Base-by-base conservation (phyloP, 2,888 invertebrate genomes). In the Aethes cnicana region DNA sequence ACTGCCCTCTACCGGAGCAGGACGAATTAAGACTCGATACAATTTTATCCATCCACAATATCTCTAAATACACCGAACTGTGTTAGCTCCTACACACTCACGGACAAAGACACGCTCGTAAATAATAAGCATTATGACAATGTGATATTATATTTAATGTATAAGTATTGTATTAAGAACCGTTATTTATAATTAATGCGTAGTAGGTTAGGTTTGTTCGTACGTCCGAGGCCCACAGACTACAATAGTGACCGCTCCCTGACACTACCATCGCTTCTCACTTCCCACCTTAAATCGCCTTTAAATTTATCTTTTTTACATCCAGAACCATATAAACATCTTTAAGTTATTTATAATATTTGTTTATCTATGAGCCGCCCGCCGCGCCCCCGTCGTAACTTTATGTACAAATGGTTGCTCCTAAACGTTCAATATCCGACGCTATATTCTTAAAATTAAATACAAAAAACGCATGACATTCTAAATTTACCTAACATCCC, bases 361-460 rank as follows among this genome's bases (percentile, higher is more conserved):
- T 85, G 79, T 72, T 88, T 88, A 88, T 87, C 89, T 90, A 89
- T 59, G 79, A 76, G 63, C 67, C 61, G 74, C 74, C 64, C 77
- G 56, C 75, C 77, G 69, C 77, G 76, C 77, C 74, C 72, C 63
- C 62, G 56, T 58, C 63, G 68, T 64, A 79, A 77, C 81, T 83
- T 85, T 92, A 91, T 91, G 91, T 92, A 92, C 92, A 92, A 92
- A 91, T 92, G 92, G 92, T 92, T 91, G 92, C 82, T 90, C 92
- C 92, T 92, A 92, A 92, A 92, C 84, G 87, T 91, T 91, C 91
- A 87, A 90, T 91, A 91, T 82, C 86, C 92, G 85, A 90, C 82
- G 77, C 90, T 90, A 90, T n/a, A n/a, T 87, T 85, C 90, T 90
- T 91, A 90, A 90, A 90, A 90, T 89, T 90, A 90, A 87, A 90